Evolutionary conservation across 2,797 vertebrate genomes (phyloP), one percentile per base, ranked within the genome.

Genomic region (Antennarius maculatus): DNA sequence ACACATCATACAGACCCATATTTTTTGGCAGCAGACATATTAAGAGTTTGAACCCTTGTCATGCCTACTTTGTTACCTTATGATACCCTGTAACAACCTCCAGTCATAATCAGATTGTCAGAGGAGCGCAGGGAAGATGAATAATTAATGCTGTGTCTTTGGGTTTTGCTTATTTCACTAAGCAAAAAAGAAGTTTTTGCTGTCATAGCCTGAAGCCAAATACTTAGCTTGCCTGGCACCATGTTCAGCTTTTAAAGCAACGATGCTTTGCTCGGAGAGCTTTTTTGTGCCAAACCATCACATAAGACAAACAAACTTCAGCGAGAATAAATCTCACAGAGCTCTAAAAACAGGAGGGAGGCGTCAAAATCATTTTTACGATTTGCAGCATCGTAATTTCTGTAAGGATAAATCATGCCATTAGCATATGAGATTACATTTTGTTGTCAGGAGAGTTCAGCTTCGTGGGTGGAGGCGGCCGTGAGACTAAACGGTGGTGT

Each of bases 111-210:
- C 86, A 85, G 76, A 87, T 79, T 81, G 82, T 86, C 79, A 84
- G 79, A 68, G 72, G 78, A 67, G 76, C 67, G 80, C 74, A 85
- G 72, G 58, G 50, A 70, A 69, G 80, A 75, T 90, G 82, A 91
- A 91, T 91, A 89, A 92, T 91, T 91, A 86, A 90, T 89, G 82
- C 74, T 81, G 57, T 77, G 73, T 91, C 80, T 87, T 86, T 86
- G 73, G 78, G 78, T 76, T 77, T 89, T 84, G 84, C 77, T 89
- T 82, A 86, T 87, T 90, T 84, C 82, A 70, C 71, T 43, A 75
- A 79, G 82, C 74, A 84, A 76, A 81, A 86, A 84, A 82, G 13
- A 85, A 61, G 71, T 86, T 85, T 65, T 83, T 86, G 82, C 75
- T 71, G 80, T 72, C 10, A 47, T 66, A 0, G 86, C 91, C 87